Base-by-base conservation (phyloP, 2,113 vertebrate species). In the Epinephelus fuscoguttatus region DNA sequence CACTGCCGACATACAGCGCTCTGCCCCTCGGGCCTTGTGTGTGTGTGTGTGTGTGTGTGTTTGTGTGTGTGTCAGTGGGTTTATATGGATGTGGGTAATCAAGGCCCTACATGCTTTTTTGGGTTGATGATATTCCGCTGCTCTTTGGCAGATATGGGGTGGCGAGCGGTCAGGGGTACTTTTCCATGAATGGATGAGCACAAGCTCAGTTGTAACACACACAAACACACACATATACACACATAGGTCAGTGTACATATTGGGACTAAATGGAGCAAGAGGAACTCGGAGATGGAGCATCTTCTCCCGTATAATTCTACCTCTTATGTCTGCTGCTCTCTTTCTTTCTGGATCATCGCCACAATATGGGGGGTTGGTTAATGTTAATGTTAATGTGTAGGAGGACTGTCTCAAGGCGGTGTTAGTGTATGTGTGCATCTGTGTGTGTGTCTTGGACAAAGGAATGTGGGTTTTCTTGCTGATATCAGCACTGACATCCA, bases 201-300 rank as follows among this genome's bases (percentile, higher is more conserved):
- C 55, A 63, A 73, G 25, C 30, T 12, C 37, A 9, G 4, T 40
- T 72, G 37, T 63, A 40, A 47, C 23, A 76, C 59, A 61, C 37
- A 47, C 57, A 73, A 40, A 80, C 47, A 56, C 33, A 49, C 59
- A 23, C 42, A 52, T 42, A 49, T 13, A 37, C 18, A 62, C 50
- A 79, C 37, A 71, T 81, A 83, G 70, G 77, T 86, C 83, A 84
- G 67, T 18, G 84, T 85, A 47, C 70, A 80, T 80, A 78, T 84
- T 75, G 37, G 60, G 37, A 80, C 50, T 53, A 88, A 89, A 84
- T 87, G 50, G 84, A 88, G 88, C 84, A 78, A 70, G 23, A 45
- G 50, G 53, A 75, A 68, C 12, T 40, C 7, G 27, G 33, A 52
- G n/a, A 85, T 60, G 11, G 49, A 84, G 69, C 81, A 78, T 71